Conservation (phyloP, 2,888 invertebrate species). For the Nemotelus pantherinus region DNA sequence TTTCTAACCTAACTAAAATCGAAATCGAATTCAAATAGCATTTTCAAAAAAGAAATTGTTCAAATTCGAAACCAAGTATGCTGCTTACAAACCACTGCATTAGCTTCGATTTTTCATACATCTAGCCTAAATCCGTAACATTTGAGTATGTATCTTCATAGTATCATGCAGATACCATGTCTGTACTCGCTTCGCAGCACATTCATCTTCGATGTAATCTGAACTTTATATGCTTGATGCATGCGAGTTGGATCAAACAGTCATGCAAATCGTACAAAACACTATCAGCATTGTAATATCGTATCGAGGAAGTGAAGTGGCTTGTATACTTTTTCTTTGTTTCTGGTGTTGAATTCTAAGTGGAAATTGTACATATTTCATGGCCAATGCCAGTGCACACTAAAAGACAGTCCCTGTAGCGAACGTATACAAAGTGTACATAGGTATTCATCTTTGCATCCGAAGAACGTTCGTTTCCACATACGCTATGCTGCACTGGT, state of each 20-base stretch:
- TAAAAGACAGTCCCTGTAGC: too few species aligned
- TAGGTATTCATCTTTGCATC: not conserved
- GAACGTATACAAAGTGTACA: not conserved
- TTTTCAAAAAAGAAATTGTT: too few species aligned
- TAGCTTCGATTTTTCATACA: too few species aligned
- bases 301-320: slow-evolving; percentile 17
- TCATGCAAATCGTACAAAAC: not conserved
- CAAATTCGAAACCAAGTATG: too few species aligned
- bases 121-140: too few species aligned
- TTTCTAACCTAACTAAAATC: too few species aligned
- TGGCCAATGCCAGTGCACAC: slow-evolving; percentile 10
- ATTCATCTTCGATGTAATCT: slow-evolving; percentile 14
- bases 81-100: too few species aligned
- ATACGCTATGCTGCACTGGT: not conserved
- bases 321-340: not conserved
- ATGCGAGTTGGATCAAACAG: slow-evolving; percentile 2
- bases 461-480: not conserved
- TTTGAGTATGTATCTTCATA: not conserved
- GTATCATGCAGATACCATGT: not conserved
- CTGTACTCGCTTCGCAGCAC: slow-evolving; percentile 23
- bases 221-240: slow-evolving; percentile 16
- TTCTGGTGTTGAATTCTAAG: not conserved
- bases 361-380: slow-evolving; percentile 13
- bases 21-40: too few species aligned
- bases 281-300: slow-evolving; percentile 3